Conservation (phyloP, 2,113 vertebrate genomes). For the Eptesicus fuscus region DNA sequence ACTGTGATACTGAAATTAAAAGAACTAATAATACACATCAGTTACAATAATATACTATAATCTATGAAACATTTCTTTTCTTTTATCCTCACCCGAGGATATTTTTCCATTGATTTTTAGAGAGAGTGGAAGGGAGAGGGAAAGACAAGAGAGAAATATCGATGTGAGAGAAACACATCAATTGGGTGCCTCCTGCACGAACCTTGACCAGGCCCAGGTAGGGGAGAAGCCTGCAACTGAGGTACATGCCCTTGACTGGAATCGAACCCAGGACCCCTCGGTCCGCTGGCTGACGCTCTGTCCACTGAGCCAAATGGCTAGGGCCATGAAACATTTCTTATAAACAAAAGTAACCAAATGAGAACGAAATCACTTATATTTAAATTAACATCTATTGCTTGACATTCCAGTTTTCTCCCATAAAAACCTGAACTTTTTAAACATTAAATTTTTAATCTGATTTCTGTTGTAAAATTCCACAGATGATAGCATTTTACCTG, state of each 20-base stretch:
- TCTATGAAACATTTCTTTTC: not conserved
- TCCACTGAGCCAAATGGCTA: too few species aligned
- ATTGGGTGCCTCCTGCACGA: too few species aligned
- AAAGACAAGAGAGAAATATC: too few species aligned
- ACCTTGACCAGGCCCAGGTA: too few species aligned
- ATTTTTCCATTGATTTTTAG: too few species aligned
- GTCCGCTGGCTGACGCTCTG: too few species aligned
- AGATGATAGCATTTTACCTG: slow-evolving; percentile 81
- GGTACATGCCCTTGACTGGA: too few species aligned
- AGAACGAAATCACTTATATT: not conserved
- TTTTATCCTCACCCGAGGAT: too few species aligned
- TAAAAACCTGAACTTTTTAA: not conserved
- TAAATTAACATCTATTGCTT: not conserved
- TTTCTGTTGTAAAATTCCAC: not conserved
- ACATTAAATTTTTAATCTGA: slow-evolving; percentile 21
- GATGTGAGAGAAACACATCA: too few species aligned
- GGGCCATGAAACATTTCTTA: not conserved
- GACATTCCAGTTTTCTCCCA: not conserved
- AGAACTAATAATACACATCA: not conserved
- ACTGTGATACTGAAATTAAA: not conserved
- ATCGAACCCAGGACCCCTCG: too few species aligned
- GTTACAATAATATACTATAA: not conserved
- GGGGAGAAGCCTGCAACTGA: too few species aligned
- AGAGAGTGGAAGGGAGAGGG: too few species aligned
- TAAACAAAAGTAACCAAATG: not conserved